Base-by-base conservation (phyloP, 1,140 invertebrate genomes). In the Zaprionus capensis region DNA sequence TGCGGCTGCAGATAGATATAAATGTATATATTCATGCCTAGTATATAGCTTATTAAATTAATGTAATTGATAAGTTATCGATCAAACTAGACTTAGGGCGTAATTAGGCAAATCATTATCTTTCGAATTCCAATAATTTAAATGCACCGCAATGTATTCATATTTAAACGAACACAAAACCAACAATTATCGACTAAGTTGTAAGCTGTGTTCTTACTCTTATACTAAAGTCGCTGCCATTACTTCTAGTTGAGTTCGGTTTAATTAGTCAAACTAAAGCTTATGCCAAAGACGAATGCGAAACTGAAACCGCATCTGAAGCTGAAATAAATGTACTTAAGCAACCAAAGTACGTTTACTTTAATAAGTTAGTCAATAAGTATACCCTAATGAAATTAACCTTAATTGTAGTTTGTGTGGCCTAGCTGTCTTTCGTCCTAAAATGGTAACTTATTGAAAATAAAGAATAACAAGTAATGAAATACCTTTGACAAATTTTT, bases 1-100 rank as follows among this genome's bases (percentile, higher is more conserved):
- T 97, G 96, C 90, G 96, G 96, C 41, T 97, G 96, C 91, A 96
- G 96, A 95, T 97, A 93, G 94, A 90, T 76, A 20, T 36, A 61
- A 6, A 61, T 56, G 24, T 14, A 61, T 26, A 26, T 34, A 34
- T 34, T 34, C 31, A 34, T 34, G 9, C 11, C 9, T 34, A 9
- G 31, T 0, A 2, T 34, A 11, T 34, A 34, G 7, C 31, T 31
- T 4, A 11, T 11, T 34, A 11, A 34, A 0, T 34, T 34, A 11
- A 34, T 34, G 31, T 11, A 11, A 34, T 34, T 34, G 2, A 53
- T 34, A 65, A 71, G 66, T 71, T 65, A 82, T 71, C 68, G 68
- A 59, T 88, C 77, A 87, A 87, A 88, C 78, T 87, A 87, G 77
- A 49, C 44, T 5, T 83, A 80, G 64, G 34, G 71, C 69, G 64